A percentile compares a stretch with the other conserved stretches of the same genome.
Evolutionary conservation across 2,888 invertebrate genomes (phyloP).

Genomic region (Ommatoiulus sabulosus): DNA sequence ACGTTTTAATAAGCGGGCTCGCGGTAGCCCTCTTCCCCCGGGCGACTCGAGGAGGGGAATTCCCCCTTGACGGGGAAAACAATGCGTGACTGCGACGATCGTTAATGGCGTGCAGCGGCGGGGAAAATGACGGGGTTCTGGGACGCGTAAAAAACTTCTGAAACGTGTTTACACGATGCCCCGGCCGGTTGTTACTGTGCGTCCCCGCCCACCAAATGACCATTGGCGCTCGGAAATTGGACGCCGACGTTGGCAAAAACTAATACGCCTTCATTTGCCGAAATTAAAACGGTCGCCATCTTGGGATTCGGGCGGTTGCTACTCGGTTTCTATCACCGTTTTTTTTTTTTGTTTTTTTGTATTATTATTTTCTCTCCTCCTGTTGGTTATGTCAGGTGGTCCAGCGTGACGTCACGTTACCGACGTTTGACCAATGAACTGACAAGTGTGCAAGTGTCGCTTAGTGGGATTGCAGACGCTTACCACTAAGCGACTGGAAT

Average conservation of each 20-base stretch:
- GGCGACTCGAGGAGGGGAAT: background rate
- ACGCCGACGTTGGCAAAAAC: slow-evolving; percentile 14
- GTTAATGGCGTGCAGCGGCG: slow-evolving; percentile 29
- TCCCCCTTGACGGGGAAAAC: background rate
- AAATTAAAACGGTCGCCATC: slow-evolving; percentile 8
- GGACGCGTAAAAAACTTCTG: background rate
- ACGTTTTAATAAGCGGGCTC: slow-evolving; percentile 5
- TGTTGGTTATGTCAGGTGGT: too few species aligned
- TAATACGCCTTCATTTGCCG: slow-evolving; percentile 11
- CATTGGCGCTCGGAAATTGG: slow-evolving; percentile 1
- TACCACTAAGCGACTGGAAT: too few species aligned
- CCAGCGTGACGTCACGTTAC: too few species aligned
- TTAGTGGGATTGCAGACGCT: too few species aligned
- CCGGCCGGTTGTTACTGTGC: background rate
- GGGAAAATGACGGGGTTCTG: slow-evolving; percentile 26
- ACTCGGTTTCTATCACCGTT: too few species aligned
- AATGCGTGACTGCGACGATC: slow-evolving; percentile 22
- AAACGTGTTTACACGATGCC: slow-evolving; percentile 8
- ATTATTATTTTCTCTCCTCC: too few species aligned
- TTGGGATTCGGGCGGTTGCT: too few species aligned
- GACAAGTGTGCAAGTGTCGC: too few species aligned
- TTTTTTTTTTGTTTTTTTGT: too few species aligned
- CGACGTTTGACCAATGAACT: too few species aligned
- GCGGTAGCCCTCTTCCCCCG: background rate
- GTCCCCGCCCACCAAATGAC: slow-evolving; percentile 6